These are phyloP conservation scores for Patagioenas fasciata DNA, from an alignment of 2,113 vertebrate species.

Conservation along the genomic window DNA sequence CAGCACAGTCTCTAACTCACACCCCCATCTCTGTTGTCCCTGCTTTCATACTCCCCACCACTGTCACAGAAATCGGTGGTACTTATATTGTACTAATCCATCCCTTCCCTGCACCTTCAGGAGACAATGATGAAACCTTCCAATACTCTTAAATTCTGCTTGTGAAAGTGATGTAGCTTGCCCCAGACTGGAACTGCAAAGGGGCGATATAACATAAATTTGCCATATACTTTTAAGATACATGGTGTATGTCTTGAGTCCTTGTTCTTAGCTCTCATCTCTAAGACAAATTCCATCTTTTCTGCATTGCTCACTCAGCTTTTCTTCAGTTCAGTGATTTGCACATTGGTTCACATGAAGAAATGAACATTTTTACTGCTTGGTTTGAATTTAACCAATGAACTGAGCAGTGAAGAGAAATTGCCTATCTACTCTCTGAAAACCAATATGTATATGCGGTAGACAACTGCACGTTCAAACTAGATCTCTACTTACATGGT, in stretches of 20 bases:
- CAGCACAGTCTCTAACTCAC: background rate
- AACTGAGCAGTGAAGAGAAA: conserved; percentile 3
- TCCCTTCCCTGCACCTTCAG: background rate
- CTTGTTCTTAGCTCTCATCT: background rate
- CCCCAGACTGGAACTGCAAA: background rate
- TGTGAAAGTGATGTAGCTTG: background rate
- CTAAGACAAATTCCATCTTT: background rate
- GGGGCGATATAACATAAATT: background rate
- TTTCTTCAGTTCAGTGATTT: background rate
- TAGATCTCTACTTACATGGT: background rate
- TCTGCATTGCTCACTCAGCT: background rate
- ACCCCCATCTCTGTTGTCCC: accelerated
- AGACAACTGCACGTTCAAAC: background rate
- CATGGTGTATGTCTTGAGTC: background rate
- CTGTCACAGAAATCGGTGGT: background rate
- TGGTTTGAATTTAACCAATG: conserved; percentile 36
- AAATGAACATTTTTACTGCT: conserved; percentile 20
- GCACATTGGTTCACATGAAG: background rate
- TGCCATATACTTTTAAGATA: background rate
- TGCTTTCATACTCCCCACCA: background rate
- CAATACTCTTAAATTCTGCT: background rate
- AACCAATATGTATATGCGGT: background rate
- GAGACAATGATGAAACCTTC: accelerated
- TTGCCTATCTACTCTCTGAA: background rate
- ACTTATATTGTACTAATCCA: background rate